Evolutionary conservation across 2,888 invertebrate genomes (phyloP).

Genomic region (Amphimallon solstitiale): DNA sequence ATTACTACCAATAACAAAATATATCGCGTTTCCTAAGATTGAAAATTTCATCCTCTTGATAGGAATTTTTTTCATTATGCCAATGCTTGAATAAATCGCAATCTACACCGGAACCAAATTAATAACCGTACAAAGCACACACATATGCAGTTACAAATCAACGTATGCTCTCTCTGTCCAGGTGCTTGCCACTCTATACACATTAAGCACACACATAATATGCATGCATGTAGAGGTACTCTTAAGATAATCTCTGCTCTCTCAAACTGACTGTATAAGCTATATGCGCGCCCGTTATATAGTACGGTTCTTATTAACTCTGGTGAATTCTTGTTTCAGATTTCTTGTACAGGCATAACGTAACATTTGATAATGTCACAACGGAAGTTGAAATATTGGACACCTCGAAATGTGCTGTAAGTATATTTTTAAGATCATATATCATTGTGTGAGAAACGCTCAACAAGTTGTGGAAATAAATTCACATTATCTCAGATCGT

Average conservation of each 20-base stretch:
- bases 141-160: too few species aligned
- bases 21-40: too few species aligned
- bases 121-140: too few species aligned
- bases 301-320: slow-evolving; percentile 30
- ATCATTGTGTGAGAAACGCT: slow-evolving; percentile 38
- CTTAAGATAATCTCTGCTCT: slow-evolving; percentile 24
- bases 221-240: slow-evolving; percentile 6
- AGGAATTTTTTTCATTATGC: too few species aligned
- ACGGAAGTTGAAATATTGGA: slow-evolving; percentile 84
- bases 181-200: neutral
- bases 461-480: slow-evolving; percentile 15
- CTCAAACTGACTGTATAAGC: neutral
- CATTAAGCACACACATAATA: slow-evolving; percentile 1
- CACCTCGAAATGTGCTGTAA: slow-evolving; percentile 84
- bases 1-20: too few species aligned
- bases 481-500: slow-evolving; percentile 35
- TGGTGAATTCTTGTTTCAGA: slow-evolving; percentile 70
- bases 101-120: too few species aligned
- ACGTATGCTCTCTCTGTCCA: too few species aligned
- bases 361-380: slow-evolving; percentile 80
- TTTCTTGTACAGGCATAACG: slow-evolving; percentile 81
- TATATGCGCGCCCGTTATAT: slow-evolving; percentile 4
- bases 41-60: too few species aligned
- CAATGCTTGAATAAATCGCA: too few species aligned
- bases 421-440: slow-evolving; percentile 55